phyloP scores from a whole-genome alignment of 2,113 vertebrate species.

The Nestor notabilis region DNA sequence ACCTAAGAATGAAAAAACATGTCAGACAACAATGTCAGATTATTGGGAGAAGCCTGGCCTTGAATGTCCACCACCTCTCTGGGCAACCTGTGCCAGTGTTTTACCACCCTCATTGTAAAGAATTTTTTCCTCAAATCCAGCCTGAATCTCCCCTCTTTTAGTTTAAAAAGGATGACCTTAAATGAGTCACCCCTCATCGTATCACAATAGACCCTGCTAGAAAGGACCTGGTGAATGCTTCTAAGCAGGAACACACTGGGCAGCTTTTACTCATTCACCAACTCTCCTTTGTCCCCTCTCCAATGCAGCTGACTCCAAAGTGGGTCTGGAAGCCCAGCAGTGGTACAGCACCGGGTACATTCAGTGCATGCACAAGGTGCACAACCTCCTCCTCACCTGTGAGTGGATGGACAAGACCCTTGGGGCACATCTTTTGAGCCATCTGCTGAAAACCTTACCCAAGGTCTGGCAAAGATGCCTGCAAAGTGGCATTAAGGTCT shows the following conservation, averaged over 20 bases:
- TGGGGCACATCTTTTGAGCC: constrained; percentile 84
- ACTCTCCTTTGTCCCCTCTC: background rate
- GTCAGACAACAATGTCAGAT: background rate
- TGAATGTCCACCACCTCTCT: background rate
- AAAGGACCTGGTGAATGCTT: background rate
- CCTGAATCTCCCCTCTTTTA: background rate
- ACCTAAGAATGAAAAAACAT: background rate
- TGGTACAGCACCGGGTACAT: constrained; percentile 89
- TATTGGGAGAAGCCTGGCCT: background rate
- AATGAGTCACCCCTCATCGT: background rate
- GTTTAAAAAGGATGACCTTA: background rate
- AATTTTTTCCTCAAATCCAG: background rate
- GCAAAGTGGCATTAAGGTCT: background rate
- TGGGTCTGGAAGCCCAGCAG: constrained; percentile 84
- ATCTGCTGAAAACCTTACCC: constrained; percentile 85
- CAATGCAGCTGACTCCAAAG: constrained; percentile 67
- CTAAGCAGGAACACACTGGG: rapidly evolving
- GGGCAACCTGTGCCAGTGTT: background rate
- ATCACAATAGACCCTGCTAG: background rate
- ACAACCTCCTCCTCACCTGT: constrained; percentile 87
- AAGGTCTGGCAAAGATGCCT: constrained; percentile 68
- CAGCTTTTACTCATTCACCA: background rate
- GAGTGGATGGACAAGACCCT: constrained; percentile 92
- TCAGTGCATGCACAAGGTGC: constrained; percentile 90
- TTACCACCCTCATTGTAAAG: background rate